Evolutionary conservation across 2,888 invertebrate species (phyloP).

Genomic region (Hypomecis atomaria): DNA sequence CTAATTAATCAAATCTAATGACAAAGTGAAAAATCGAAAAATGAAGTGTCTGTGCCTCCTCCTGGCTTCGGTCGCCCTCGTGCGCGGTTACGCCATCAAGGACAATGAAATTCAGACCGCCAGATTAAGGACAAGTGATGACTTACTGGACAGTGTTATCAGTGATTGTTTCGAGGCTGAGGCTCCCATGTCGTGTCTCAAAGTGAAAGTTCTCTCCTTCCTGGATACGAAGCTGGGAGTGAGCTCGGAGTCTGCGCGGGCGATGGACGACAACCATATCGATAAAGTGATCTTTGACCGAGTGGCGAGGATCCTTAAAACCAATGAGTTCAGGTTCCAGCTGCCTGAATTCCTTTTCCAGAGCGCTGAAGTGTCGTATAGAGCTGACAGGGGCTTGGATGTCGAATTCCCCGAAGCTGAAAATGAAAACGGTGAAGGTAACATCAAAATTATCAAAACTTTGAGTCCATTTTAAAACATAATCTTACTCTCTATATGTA

Average conservation of each 20-base stretch:
- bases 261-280: slow-evolving; percentile 85
- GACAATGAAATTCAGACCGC: slow-evolving; percentile 85
- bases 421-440: slow-evolving; percentile 84
- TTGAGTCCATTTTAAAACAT: background rate
- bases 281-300: slow-evolving; percentile 91
- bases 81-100: slow-evolving; percentile 77
- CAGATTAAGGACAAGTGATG: slow-evolving; percentile 86
- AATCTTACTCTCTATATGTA: background rate
- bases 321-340: slow-evolving; percentile 89
- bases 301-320: slow-evolving; percentile 88
- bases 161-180: slow-evolving; percentile 89
- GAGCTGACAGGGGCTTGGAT: slow-evolving; percentile 87
- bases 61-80: slow-evolving; percentile 80
- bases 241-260: slow-evolving; percentile 85
- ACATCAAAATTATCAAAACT: background rate
- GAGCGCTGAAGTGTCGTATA: slow-evolving; percentile 87
- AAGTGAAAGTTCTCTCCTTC: slow-evolving; percentile 90
- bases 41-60: slow-evolving; percentile 83
- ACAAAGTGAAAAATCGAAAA: slow-evolving; percentile 69
- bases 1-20: slow-evolving; percentile 79
- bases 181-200: slow-evolving; percentile 89
- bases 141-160: slow-evolving; percentile 88
- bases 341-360: slow-evolving; percentile 90
- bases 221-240: slow-evolving; percentile 89
- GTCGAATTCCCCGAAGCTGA: slow-evolving; percentile 83